Evolutionary conservation across 2,888 invertebrate genomes (phyloP).

Genomic region (Mystacides longicornis): DNA sequence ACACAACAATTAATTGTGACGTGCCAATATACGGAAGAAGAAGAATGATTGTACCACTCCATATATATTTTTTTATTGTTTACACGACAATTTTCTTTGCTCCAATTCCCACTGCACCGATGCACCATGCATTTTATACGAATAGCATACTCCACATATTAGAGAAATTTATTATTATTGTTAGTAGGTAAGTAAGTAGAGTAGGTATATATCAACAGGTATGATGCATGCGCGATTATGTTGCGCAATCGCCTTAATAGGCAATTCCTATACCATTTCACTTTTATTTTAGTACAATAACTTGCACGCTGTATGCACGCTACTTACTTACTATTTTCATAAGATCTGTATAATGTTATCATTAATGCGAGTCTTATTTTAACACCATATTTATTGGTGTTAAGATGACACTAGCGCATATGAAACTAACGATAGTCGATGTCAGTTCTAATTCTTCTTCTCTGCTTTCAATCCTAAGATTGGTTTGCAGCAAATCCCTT

Average conservation of each 20-base stretch:
- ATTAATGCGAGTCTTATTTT: no score
- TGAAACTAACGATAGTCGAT: no score
- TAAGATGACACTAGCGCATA: no score
- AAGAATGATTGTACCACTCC: background rate
- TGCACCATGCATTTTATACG: background rate
- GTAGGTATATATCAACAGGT: background rate
- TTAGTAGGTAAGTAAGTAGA: background rate
- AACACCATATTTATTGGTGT: no score
- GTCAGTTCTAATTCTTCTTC: no score
- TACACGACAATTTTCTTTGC: slow-evolving; percentile 2
- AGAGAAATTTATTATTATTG: background rate
- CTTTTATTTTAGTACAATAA: background rate
- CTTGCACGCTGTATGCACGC: no score
- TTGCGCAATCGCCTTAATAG: background rate
- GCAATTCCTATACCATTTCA: slow-evolving; percentile 1
- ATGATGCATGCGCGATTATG: background rate
- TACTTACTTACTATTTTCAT: no score
- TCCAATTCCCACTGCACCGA: slow-evolving; percentile 1
- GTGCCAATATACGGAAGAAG: background rate
- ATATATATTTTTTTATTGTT: background rate
- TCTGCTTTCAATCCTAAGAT: no score
- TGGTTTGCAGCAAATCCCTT: no score
- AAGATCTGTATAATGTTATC: no score
- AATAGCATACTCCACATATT: background rate
- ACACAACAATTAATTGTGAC: no score